phyloP scores from a whole-genome alignment of 2,113 vertebrate species.

The Oriolus oriolus region DNA sequence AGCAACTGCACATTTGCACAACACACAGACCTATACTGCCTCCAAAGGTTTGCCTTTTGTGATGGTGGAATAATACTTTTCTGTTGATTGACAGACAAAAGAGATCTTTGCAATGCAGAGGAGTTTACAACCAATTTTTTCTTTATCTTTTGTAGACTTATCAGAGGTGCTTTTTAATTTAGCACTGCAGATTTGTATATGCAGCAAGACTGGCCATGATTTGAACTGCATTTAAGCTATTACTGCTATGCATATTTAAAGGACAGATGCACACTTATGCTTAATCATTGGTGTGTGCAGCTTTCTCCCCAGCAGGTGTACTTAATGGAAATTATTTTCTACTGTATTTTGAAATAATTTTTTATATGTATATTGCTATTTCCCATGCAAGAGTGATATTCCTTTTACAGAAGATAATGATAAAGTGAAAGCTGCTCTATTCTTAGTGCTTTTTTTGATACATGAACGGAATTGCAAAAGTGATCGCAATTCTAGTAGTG shows the following conservation, averaged over 20 bases:
- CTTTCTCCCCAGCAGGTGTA: slow-evolving; percentile 48
- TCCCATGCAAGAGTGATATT: slow-evolving; percentile 29
- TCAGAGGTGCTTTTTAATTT: slow-evolving; percentile 13
- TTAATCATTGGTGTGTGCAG: slow-evolving; percentile 22
- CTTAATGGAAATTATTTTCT: slow-evolving; percentile 42
- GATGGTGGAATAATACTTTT: slow-evolving; percentile 77
- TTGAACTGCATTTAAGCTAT: slow-evolving; percentile 19
- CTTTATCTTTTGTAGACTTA: slow-evolving; percentile 39
- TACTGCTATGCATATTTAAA: slow-evolving; percentile 46
- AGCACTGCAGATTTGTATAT: neutral
- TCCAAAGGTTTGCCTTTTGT: slow-evolving; percentile 80
- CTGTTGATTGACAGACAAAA: slow-evolving; percentile 78
- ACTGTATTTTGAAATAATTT: neutral
- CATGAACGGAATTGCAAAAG: neutral
- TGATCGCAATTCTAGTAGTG: slow-evolving; percentile 30
- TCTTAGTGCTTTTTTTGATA: neutral
- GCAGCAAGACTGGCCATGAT: neutral
- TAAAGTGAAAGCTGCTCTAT: neutral
- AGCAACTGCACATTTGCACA: slow-evolving; percentile 85
- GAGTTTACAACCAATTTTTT: slow-evolving; percentile 63
- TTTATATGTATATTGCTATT: neutral
- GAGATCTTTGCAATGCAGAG: slow-evolving; percentile 65
- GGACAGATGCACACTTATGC: slow-evolving; percentile 11
- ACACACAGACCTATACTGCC: slow-evolving; percentile 75
- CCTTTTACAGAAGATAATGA: neutral